phyloP scores from a whole-genome alignment of 2,888 invertebrate species.

The Caenorhabditis doughertyi region DNA sequence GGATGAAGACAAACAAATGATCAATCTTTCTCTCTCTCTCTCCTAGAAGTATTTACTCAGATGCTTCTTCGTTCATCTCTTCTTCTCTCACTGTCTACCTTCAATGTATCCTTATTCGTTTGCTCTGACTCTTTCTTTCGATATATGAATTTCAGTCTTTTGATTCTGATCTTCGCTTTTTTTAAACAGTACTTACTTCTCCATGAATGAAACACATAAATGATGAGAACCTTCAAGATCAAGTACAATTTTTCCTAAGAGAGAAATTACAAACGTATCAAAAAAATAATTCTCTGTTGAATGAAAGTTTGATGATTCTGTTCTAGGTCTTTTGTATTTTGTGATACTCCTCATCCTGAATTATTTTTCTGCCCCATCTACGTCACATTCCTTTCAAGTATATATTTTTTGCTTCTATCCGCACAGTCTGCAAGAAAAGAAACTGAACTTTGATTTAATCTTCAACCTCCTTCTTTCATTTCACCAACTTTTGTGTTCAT shows the following conservation, averaged over 20 bases:
- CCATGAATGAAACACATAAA: too few species aligned
- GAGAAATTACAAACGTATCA: too few species aligned
- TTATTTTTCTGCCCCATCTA: too few species aligned
- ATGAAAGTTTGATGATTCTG: too few species aligned
- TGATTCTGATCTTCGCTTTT: slow-evolving; percentile 12
- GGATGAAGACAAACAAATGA: slow-evolving; percentile 9
- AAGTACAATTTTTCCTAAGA: too few species aligned
- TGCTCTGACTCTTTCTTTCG: not conserved
- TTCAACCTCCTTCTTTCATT: not conserved
- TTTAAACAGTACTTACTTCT: too few species aligned
- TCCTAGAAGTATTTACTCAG: slow-evolving; percentile 19
- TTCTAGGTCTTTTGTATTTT: too few species aligned
- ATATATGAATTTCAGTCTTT: slow-evolving; percentile 7
- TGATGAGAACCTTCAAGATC: too few species aligned
- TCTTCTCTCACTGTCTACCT: not conserved
- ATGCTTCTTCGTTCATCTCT: slow-evolving; percentile 4
- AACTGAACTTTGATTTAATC: slow-evolving; percentile 19
- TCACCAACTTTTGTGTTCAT: slow-evolving; percentile 5
- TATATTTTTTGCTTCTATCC: too few species aligned
- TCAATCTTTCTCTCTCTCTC: not conserved
- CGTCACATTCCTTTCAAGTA: not conserved
- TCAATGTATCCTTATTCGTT: not conserved
- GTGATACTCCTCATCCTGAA: too few species aligned
- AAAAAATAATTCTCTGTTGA: too few species aligned
- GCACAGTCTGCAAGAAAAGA: slow-evolving; percentile 3